Conservation (phyloP, 2,113 vertebrate genomes). For the Ophiodon elongatus region DNA sequence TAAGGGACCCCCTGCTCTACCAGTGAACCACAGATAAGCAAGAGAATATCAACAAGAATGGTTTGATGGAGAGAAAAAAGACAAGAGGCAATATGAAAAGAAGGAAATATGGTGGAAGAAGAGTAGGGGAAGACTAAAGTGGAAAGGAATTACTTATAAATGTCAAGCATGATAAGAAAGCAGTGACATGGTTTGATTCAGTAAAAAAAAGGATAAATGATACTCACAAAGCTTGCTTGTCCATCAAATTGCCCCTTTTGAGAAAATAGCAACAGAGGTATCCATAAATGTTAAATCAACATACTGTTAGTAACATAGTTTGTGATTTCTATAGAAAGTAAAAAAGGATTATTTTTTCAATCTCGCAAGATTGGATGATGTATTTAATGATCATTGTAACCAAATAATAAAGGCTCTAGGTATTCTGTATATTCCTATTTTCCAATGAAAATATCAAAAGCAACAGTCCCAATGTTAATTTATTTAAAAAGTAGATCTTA, state of each 20-base stretch:
- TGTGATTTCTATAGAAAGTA: background rate
- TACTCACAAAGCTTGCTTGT: conserved; percentile 92
- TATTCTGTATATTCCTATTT: background rate
- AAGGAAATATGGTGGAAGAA: background rate
- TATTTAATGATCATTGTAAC: background rate
- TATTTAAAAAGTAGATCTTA: background rate
- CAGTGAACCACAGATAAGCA: too few species aligned
- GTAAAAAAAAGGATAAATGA: background rate
- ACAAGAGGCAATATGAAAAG: background rate
- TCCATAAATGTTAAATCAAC: background rate
- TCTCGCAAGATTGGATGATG: background rate
- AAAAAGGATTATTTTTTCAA: background rate
- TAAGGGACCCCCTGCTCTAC: too few species aligned
- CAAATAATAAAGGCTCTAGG: background rate
- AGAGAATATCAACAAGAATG: background rate
- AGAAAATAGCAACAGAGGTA: conserved; percentile 34
- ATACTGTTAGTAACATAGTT: background rate
- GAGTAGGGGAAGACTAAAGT: background rate
- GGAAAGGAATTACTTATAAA: background rate
- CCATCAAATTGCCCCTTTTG: conserved; percentile 86
- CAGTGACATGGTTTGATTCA: background rate
- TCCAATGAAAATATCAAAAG: conserved; percentile 3
- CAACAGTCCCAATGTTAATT: background rate
- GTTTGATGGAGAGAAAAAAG: background rate
- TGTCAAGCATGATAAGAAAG: conserved; percentile 19